Conservation (phyloP, 2,797 vertebrate species). For the Tangara arthus region DNA sequence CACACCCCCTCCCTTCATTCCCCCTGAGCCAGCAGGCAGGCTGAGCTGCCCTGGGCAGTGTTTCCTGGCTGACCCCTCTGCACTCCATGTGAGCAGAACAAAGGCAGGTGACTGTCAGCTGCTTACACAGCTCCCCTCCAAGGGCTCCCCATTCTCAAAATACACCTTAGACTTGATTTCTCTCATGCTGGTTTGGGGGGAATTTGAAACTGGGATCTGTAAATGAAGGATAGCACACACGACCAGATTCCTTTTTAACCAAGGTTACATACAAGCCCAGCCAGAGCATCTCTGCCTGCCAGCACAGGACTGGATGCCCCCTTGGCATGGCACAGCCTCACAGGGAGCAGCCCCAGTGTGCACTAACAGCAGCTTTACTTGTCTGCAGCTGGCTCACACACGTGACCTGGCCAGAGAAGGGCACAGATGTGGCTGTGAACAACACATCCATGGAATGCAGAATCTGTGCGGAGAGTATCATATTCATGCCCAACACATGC, state of each 20-base stretch:
- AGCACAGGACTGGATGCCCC: neutral
- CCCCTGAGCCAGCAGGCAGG: neutral
- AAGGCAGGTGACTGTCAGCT: neutral
- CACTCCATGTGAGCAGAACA: neutral
- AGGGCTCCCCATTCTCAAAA: neutral
- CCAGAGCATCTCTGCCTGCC: neutral
- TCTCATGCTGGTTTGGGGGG: neutral
- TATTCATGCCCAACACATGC: neutral
- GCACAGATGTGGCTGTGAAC: neutral
- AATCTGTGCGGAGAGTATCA: rapidly evolving
- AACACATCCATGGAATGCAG: neutral
- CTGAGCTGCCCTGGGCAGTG: neutral
- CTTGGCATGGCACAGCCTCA: neutral
- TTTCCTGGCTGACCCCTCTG: neutral
- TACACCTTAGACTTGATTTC: neutral
- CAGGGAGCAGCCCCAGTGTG: neutral
- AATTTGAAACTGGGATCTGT: neutral
- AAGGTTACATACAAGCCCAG: neutral
- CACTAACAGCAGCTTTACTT: neutral
- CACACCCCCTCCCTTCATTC: neutral
- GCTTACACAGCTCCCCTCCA: neutral
- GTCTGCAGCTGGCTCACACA: neutral
- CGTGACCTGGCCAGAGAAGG: neutral
- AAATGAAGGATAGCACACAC: neutral
- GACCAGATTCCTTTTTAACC: neutral